Evolutionary conservation across 2,113 vertebrate species (phyloP).

Genomic region (Menura novaehollandiae): DNA sequence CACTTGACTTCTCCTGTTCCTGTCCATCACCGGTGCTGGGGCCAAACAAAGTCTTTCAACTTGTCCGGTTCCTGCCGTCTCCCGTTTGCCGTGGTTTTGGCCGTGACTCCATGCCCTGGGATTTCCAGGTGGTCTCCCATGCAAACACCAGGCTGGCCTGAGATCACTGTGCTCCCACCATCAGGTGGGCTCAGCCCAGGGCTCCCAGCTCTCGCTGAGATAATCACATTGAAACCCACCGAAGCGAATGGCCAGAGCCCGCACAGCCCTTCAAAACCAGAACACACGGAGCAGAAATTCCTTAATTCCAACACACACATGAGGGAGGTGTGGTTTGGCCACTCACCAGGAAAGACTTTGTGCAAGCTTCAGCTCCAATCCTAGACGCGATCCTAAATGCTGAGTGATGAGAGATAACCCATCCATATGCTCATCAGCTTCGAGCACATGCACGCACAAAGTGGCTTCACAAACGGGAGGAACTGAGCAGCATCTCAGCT

Average conservation of each 20-base stretch:
- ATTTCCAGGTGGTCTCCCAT: neutral
- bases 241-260: neutral
- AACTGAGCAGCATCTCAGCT: conserved; percentile 39
- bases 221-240: neutral
- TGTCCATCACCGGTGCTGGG: neutral
- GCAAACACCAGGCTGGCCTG: neutral
- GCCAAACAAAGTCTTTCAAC: conserved; percentile 13
- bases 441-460: conserved; percentile 33
- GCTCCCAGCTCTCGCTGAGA: rapidly evolving
- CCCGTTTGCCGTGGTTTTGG: neutral
- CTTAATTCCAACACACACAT: conserved; percentile 14
- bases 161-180: neutral
- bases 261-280: neutral
- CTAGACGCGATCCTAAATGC: conserved; percentile 10
- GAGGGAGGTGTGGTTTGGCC: conserved; percentile 60
- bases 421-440: conserved; percentile 38
- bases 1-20: conserved; percentile 17
- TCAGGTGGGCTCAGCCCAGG: neutral
- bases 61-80: neutral
- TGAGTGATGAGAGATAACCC: conserved; percentile 50
- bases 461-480: neutral
- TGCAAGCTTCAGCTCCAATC: conserved; percentile 34
- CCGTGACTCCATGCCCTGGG: neutral
- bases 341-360: conserved; percentile 39
- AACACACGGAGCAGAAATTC: neutral